These are phyloP conservation scores for Chesias legatella DNA, from an alignment of 2,888 invertebrate genomes.

Conservation along the genomic window DNA sequence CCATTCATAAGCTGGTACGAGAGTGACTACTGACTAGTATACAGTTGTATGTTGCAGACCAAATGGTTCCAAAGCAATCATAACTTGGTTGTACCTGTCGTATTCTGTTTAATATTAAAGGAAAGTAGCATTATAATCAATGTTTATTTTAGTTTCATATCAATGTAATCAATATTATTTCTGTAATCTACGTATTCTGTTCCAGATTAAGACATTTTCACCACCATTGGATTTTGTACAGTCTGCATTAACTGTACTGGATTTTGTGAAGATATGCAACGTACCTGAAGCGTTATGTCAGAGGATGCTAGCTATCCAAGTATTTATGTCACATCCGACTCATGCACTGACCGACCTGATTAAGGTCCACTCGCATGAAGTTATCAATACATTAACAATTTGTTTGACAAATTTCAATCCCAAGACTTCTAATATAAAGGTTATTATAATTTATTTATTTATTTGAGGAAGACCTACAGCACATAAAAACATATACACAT, in stretches of 20 bases:
- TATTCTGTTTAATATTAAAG: no score
- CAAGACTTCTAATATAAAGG: no score
- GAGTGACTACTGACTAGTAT: no score
- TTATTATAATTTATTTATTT: conserved; percentile 29
- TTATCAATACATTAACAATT: conserved; percentile 43
- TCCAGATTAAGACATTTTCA: conserved; percentile 8
- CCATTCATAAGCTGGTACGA: no score
- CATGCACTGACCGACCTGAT: conserved; percentile 36
- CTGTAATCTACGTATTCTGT: background rate
- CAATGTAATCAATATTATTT: no score
- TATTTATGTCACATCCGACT: conserved; percentile 49
- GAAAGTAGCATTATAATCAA: no score
- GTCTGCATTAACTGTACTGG: conserved; percentile 45
- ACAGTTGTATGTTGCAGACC: no score
- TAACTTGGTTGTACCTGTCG: no score
- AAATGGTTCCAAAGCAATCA: no score
- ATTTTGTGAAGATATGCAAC: conserved; percentile 36
- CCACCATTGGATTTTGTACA: conserved; percentile 31
- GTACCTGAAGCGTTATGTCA: conserved; percentile 2
- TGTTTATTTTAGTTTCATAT: no score
- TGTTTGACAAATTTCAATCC: background rate
- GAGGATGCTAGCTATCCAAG: conserved; percentile 5
- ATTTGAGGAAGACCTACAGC: no score
- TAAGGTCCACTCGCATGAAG: conserved; percentile 31
- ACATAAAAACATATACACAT: no score